Conservation (phyloP, 2,888 invertebrate species). For the Proisotoma minuta region DNA sequence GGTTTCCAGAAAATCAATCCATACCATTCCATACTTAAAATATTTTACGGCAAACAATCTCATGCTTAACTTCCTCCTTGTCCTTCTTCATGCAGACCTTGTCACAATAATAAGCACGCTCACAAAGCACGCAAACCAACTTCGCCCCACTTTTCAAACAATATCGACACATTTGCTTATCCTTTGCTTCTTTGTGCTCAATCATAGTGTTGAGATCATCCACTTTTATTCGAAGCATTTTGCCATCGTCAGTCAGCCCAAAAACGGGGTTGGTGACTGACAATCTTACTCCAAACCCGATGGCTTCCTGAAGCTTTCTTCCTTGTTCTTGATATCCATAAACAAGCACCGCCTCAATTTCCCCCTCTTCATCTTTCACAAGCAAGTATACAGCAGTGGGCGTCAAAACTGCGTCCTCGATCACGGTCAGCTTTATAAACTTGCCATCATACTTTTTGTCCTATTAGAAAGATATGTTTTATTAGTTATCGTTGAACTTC, state of each 20-base stretch:
- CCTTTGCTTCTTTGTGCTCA: not conserved
- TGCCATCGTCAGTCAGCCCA: too few species aligned
- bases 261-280: too few species aligned
- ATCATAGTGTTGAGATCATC: not conserved
- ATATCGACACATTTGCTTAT: not conserved
- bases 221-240: too few species aligned
- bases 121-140: not conserved
- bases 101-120: not conserved
- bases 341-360: constrained; percentile 10
- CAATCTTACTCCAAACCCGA: constrained; percentile 22
- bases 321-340: constrained; percentile 16
- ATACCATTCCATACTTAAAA: too few species aligned
- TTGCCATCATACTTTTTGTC: constrained; percentile 19
- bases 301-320: not conserved
- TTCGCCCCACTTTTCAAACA: not conserved
- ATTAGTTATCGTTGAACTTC: too few species aligned
- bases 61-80: not conserved
- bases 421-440: constrained; percentile 16
- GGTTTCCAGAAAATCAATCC: too few species aligned
- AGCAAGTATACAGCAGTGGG: constrained; percentile 9
- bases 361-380: constrained; percentile 18
- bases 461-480: too few species aligned
- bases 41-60: not conserved
- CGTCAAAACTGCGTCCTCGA: constrained; percentile 20
- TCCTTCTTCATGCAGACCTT: not conserved